Evolutionary conservation across 2,888 invertebrate genomes (phyloP).

Genomic region (Polylopha cassiicola): DNA sequence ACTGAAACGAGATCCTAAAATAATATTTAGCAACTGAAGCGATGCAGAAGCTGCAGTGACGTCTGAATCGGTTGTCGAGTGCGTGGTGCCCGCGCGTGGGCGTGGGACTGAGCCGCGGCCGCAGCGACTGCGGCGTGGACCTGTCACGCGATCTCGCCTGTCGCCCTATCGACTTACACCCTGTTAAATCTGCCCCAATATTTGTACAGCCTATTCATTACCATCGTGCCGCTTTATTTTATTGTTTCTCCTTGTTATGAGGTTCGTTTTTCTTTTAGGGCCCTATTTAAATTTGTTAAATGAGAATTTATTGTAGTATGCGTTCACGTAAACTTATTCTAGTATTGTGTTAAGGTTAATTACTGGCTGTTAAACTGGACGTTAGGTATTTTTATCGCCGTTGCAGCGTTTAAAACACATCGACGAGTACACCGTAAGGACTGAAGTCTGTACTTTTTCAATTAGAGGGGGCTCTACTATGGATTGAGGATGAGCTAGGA

Average conservation of each 20-base stretch:
- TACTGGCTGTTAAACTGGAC: slow-evolving; percentile 22
- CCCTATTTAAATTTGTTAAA: slow-evolving; percentile 54
- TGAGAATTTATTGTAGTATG: slow-evolving; percentile 41
- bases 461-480: slow-evolving; percentile 38
- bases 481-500: slow-evolving; percentile 48
- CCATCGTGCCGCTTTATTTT: slow-evolving; percentile 57
- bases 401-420: background rate
- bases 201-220: slow-evolving; percentile 72
- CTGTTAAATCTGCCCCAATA: slow-evolving; percentile 71
- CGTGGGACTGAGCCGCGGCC: too few relatives aligned
- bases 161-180: slow-evolving; percentile 70
- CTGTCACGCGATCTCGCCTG: slow-evolving; percentile 73
- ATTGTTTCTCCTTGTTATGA: slow-evolving; percentile 58
- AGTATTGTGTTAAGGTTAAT: slow-evolving; percentile 32
- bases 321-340: slow-evolving; percentile 27
- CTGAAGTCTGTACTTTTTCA: slow-evolving; percentile 39
- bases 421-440: slow-evolving; percentile 1
- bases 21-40: slow-evolving; percentile 1
- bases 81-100: slow-evolving; percentile 30
- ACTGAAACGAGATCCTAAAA: too few relatives aligned
- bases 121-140: too few relatives aligned
- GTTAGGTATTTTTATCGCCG: slow-evolving; percentile 16
- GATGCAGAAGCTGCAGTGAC: slow-evolving; percentile 38
- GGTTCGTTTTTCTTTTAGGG: slow-evolving; percentile 40
- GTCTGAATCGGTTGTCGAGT: slow-evolving; percentile 56